These are phyloP conservation scores for Cephus spinipes DNA, from an alignment of 2,888 invertebrate genomes.

Conservation along the genomic window DNA sequence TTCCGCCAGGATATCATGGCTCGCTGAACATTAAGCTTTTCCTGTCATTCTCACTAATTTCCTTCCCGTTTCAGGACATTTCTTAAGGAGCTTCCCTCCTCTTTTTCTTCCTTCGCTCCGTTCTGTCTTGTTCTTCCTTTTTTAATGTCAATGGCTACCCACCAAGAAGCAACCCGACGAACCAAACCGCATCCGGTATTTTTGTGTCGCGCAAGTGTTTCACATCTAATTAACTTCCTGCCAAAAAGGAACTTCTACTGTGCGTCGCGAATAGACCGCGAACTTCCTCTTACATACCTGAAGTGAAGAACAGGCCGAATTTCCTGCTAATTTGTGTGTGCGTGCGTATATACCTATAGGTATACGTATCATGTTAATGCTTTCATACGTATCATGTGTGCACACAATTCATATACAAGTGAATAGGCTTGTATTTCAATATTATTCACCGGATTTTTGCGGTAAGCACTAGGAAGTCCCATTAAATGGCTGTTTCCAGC, in stretches of 20 bases:
- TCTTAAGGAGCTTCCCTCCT: constrained; percentile 24
- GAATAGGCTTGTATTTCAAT: background rate
- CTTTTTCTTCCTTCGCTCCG: constrained; percentile 28
- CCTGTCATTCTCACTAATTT: constrained; percentile 30
- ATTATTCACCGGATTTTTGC: background rate
- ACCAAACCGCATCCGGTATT: constrained; percentile 39
- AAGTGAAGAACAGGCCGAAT: background rate
- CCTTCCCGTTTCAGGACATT: constrained; percentile 13
- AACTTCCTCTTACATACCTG: background rate
- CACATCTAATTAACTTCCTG: constrained; percentile 49
- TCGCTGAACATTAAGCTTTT: constrained; percentile 46
- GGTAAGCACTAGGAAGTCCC: background rate
- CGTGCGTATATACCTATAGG: no score
- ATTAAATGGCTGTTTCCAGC: background rate
- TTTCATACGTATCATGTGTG: background rate
- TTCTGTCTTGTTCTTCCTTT: background rate
- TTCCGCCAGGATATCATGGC: constrained; percentile 46
- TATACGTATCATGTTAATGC: background rate
- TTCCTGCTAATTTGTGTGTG: background rate
- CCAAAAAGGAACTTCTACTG: background rate
- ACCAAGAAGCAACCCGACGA: constrained; percentile 16
- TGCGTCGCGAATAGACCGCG: background rate
- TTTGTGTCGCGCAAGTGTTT: constrained; percentile 30
- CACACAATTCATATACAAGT: background rate
- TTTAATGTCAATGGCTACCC: background rate